Conservation (phyloP, 2,797 vertebrate genomes). For the Cheracebus regulus region DNA sequence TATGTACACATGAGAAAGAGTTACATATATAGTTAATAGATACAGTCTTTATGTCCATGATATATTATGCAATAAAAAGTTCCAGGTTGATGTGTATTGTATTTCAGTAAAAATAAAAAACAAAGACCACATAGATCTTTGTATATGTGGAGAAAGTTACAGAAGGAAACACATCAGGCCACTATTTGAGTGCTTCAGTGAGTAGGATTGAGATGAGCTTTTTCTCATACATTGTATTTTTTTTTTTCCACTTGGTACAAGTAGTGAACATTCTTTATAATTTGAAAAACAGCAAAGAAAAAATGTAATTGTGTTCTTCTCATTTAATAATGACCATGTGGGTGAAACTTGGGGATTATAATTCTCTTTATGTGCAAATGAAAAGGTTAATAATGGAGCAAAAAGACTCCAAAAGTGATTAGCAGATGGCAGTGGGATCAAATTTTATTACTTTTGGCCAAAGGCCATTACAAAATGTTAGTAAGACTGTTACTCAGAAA, state of each 20-base stretch:
- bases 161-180: neutral
- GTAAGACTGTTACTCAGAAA: conserved; percentile 16
- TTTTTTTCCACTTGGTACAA: neutral
- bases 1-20: neutral
- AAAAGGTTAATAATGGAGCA: neutral
- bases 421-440: neutral
- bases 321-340: neutral
- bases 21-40: neutral
- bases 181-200: neutral
- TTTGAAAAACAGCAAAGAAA: neutral
- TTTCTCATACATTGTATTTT: neutral
- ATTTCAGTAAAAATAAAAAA: neutral
- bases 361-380: neutral
- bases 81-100: neutral
- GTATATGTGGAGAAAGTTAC: neutral
- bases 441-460: conserved; percentile 24
- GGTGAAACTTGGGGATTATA: neutral
- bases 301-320: neutral
- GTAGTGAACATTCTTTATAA: neutral
- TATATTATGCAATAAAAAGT: neutral
- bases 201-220: neutral
- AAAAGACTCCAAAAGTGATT: neutral
- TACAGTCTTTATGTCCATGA: neutral
- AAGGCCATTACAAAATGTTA: neutral
- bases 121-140: neutral